phyloP scores from a whole-genome alignment of 2,797 vertebrate genomes.

The Lophotriccus pileatus region DNA sequence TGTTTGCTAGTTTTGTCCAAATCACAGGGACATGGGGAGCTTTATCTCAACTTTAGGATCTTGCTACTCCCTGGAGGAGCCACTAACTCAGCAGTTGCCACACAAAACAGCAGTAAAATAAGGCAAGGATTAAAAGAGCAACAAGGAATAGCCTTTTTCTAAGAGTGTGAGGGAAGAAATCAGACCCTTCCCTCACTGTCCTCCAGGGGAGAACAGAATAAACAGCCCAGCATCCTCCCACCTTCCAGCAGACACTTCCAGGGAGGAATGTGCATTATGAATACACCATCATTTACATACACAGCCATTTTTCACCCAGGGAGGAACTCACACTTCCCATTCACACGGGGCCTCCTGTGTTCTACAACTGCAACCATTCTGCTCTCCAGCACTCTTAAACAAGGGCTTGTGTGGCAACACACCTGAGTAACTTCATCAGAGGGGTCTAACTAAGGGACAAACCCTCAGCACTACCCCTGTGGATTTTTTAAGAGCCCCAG shows the following conservation, averaged over 20 bases:
- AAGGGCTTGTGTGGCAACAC: fast-evolving
- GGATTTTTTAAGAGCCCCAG: neutral
- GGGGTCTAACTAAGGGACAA: neutral
- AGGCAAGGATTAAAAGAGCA: neutral
- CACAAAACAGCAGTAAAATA: neutral
- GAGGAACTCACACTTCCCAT: neutral
- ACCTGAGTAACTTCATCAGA: neutral
- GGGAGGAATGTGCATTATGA: neutral
- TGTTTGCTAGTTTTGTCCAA: neutral
- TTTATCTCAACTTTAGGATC: neutral
- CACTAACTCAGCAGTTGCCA: neutral
- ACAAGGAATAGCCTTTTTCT: neutral
- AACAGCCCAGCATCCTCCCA: neutral
- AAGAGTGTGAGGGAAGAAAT: fast-evolving
- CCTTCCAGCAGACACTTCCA: neutral
- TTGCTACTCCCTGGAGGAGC: neutral
- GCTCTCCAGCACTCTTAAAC: neutral
- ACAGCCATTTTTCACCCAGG: neutral
- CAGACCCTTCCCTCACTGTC: neutral
- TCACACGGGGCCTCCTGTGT: neutral
- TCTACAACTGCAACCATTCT: neutral
- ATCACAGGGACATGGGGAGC: neutral
- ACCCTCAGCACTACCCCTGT: neutral
- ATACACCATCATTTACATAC: fast-evolving
- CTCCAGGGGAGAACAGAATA: neutral